Evolutionary conservation across 2,888 invertebrate genomes (phyloP), one percentile per base, ranked within the genome.

Genomic region (Silvanus unidentatus): DNA sequence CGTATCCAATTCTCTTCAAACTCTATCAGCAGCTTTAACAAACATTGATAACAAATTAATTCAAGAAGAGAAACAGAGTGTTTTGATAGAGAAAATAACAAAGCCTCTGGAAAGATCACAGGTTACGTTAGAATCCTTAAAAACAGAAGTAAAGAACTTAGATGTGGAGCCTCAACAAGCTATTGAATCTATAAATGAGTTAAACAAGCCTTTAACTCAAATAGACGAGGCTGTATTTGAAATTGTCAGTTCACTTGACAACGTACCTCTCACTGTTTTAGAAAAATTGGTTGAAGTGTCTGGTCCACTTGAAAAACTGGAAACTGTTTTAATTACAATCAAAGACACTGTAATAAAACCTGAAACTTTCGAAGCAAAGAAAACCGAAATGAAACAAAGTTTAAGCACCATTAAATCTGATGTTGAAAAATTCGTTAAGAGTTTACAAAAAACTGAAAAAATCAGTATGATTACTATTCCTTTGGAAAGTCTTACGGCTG

Each of bases 101-200:
- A 8, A 8, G 22, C 22, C 22, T 8, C 3, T 22, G 3, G 8
- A 22, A 22, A 3, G 8, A 22, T 22, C 22, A 22, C 22, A 22
- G 8, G 8, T 8, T 5, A 5, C 22, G 8, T 22, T 22, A 22
- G 22, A 3, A 5, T 5, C 22, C 3, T 22, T 32, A 12, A 37
- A 4, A 12, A 37, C n/a, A 5, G 3, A 3, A 2, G 12, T 12
- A 11, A 16, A 44, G 16, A 36, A 48, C 2, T 2, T 39, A 13
- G 2, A 39, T 5, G 1, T 36, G 4, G 10, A 40, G 9, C 42
- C 43, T 4, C 48, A 49, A 10, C 38, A 45, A 43, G 52, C 44
- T 12, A 40, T 55, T 13, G 22, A 44, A 14, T 50, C 49, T 4
- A 11, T 57, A 10, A 41, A 37, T n/a, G 52, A 53, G 28, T 15